Evolutionary conservation across 2,797 vertebrate species (phyloP).

Genomic region (Silurus lanzhouensis): DNA sequence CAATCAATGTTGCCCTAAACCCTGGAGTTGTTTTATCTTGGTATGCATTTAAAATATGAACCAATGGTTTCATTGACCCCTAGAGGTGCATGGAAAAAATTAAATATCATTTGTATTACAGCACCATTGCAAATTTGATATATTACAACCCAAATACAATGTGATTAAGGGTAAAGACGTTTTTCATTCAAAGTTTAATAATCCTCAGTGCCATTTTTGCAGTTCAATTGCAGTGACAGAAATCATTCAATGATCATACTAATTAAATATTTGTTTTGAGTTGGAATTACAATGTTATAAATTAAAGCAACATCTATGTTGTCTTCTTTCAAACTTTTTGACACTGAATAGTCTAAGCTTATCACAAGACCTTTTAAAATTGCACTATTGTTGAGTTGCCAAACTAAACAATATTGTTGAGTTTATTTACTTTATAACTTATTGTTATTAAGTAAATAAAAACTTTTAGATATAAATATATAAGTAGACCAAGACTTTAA

Average conservation of each 20-base stretch:
- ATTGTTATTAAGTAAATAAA: no score
- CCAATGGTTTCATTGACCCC: neutral
- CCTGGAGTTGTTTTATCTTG: neutral
- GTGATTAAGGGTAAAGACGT: neutral
- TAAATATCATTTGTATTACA: neutral
- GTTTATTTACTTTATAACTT: no score
- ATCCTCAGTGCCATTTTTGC: neutral
- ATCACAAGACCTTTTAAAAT: neutral
- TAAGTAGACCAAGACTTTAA: no score
- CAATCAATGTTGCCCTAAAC: neutral
- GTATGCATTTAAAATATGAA: neutral
- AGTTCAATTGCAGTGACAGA: neutral
- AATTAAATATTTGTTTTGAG: neutral
- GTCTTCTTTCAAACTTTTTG: neutral
- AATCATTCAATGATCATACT: neutral
- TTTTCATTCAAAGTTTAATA: neutral
- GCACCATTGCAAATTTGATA: neutral
- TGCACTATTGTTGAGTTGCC: neutral
- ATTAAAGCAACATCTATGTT: neutral
- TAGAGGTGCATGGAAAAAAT: neutral
- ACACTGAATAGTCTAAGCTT: neutral
- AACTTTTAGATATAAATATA: no score
- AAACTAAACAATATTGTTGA: neutral
- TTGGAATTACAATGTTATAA: neutral
- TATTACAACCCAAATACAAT: neutral